Evolutionary conservation across 2,888 invertebrate species (phyloP), one percentile per base, ranked within the genome.

Genomic region (Machimus atricapillus): DNA sequence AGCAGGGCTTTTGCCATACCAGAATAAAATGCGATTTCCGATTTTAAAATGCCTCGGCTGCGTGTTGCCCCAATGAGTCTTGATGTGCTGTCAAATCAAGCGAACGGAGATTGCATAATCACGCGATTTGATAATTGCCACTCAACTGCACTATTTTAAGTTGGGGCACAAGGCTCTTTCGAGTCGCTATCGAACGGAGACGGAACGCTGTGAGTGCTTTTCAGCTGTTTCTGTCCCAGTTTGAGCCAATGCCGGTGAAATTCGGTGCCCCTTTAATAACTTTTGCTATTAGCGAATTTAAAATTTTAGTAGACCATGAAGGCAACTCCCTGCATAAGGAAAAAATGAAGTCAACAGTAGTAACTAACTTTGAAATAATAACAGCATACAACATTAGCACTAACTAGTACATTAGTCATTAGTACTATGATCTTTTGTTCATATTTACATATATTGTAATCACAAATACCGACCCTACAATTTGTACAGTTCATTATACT

Each of bases 81-180:
- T 85, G 85, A 85, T 74, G 46, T 85, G 73, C 85, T 85, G 85
- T 85, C 85, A 85, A 85, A 85, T 85, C 74, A 85, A 85, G 85
- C 85, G 74, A 74, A 85, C 85, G 85, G 85, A 85, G 85, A 85
- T 85, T 85, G 85, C 85, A 85, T 85, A 85, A 85, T 85, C 46
- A 74, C 74, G 85, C 85, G 85, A 85, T 85, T 85, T 85, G 85
- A 85, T 85, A 85, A 85, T 85, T 85, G 85, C 85, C 85, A 85
- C 43, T 85, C 85, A 83, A 85, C 85, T 85, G 85, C 85, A 85
- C 83, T 85, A 85, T 85, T 85, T 85, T 85, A 74, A 74, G 73
- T 85, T 74, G 43, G 85, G 34, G 85, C 74, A 66, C 66, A 85
- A 85, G 85, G 43, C 43, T 85, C 58, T 46, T 23, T 66, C 46